These are phyloP conservation scores for Drosophila kepulauana DNA, from an alignment of 1,140 invertebrate genomes.

Conservation along the genomic window DNA sequence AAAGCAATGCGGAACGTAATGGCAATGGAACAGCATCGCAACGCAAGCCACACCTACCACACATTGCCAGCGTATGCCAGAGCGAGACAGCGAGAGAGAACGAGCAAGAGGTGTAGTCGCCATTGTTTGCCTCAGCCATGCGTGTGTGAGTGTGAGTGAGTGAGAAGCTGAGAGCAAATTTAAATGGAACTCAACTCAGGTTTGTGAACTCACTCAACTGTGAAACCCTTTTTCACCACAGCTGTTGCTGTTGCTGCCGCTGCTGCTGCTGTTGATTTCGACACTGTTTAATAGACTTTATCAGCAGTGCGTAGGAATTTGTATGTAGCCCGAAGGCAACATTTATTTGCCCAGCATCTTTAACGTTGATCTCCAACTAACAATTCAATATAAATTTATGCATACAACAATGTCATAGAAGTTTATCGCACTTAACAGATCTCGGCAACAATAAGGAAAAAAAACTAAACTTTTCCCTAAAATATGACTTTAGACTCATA, in stretches of 20 bases:
- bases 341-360: constrained; percentile 60
- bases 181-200: constrained; percentile 28
- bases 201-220: constrained; percentile 11
- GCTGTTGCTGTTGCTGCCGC: constrained; percentile 41
- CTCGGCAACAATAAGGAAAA: constrained; percentile 33
- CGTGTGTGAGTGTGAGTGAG: constrained; percentile 8
- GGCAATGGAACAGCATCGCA: constrained; percentile 45
- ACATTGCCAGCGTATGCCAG: not conserved
- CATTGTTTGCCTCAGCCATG: constrained; percentile 24
- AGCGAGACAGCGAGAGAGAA: constrained; percentile 19
- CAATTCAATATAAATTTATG: constrained; percentile 65
- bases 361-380: constrained; percentile 43
- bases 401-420: constrained; percentile 55
- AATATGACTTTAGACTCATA: constrained; percentile 37
- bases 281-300: constrained; percentile 42
- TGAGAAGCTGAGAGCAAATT: constrained; percentile 14
- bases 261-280: constrained; percentile 4
- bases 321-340: not conserved
- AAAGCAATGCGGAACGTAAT: constrained; percentile 44
- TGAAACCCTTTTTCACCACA: constrained; percentile 38
- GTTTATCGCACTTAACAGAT: constrained; percentile 73
- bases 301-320: constrained; percentile 9
- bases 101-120: constrained; percentile 36
- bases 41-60: constrained; percentile 58
- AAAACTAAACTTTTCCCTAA: constrained; percentile 24